A percentile compares a stretch with the other conserved stretches of the same genome.
Conservation (phyloP, 2,797 vertebrate species). For the Nannoperca obscura region DNA sequence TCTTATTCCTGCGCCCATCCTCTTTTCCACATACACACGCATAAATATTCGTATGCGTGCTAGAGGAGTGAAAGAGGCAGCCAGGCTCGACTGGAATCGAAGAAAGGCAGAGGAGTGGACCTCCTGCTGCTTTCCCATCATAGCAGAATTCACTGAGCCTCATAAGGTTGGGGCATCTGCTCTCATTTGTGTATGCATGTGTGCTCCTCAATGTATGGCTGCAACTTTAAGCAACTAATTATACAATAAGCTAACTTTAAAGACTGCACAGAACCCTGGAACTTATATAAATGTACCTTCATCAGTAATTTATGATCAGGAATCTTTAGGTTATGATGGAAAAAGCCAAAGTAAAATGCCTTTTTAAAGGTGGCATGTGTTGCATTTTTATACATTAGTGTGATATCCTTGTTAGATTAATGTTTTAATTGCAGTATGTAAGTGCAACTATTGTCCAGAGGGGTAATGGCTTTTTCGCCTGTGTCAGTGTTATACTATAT, state of each 20-base stretch:
- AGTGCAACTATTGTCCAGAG: background rate
- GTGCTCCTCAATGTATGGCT: slow-evolving; percentile 7
- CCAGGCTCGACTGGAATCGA: slow-evolving; percentile 66
- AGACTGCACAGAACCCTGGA: background rate
- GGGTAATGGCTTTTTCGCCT: background rate
- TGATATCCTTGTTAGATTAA: background rate
- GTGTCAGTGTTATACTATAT: background rate
- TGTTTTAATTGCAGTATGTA: background rate
- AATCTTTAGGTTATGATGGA: background rate
- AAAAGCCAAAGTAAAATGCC: background rate
- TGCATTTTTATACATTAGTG: background rate
- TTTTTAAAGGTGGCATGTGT: background rate
- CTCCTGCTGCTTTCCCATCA: slow-evolving; percentile 71
- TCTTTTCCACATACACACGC: slow-evolving; percentile 49
- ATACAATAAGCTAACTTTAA: background rate
- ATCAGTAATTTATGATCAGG: background rate
- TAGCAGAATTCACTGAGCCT: slow-evolving; percentile 64
- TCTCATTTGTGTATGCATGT: slow-evolving; percentile 24
- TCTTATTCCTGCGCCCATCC: slow-evolving; percentile 61
- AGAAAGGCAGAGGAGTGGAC: slow-evolving; percentile 70
- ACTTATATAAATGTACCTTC: background rate
- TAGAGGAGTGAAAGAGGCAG: slow-evolving; percentile 66
- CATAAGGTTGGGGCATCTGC: slow-evolving; percentile 32
- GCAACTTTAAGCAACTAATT: slow-evolving; percentile 14
- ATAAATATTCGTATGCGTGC: slow-evolving; percentile 62